These are phyloP conservation scores for Arctopsyche grandis DNA, from an alignment of 1,140 invertebrate genomes.

Conservation along the genomic window DNA sequence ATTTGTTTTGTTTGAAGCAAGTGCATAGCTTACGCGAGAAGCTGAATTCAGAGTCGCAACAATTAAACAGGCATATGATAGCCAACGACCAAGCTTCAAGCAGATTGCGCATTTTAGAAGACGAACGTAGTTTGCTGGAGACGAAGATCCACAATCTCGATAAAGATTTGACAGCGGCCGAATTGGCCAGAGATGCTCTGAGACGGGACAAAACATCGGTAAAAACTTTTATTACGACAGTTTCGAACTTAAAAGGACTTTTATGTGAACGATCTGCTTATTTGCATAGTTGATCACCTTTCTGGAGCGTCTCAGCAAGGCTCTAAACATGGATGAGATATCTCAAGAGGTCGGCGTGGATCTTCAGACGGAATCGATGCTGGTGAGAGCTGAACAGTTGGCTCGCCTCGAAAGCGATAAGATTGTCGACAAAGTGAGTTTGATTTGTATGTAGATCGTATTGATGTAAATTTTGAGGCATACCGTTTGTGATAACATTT, in stretches of 20 bases:
- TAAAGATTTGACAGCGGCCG: slow-evolving; percentile 72
- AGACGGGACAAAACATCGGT: slow-evolving; percentile 75
- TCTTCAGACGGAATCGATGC: slow-evolving; percentile 79
- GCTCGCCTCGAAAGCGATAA: slow-evolving; percentile 81
- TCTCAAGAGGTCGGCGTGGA: slow-evolving; percentile 81
- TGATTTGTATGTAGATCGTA: neutral
- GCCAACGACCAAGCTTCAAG: slow-evolving; percentile 71
- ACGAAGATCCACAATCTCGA: slow-evolving; percentile 77
- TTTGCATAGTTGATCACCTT: slow-evolving; percentile 75
- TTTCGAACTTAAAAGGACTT: neutral
- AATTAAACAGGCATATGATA: slow-evolving; percentile 72
- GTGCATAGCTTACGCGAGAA: slow-evolving; percentile 76
- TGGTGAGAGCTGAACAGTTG: slow-evolving; percentile 80
- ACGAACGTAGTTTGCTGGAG: slow-evolving; percentile 74
- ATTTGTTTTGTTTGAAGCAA: slow-evolving; percentile 66
- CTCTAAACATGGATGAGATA: slow-evolving; percentile 80
- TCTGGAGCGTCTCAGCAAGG: slow-evolving; percentile 76
- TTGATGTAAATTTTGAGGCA: neutral
- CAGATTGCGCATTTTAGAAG: slow-evolving; percentile 73
- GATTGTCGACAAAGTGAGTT: slow-evolving; percentile 77
- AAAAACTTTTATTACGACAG: slow-evolving; percentile 51
- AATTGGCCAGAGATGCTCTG: slow-evolving; percentile 72
- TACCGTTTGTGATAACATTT: slow-evolving; percentile 39
- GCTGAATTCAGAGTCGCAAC: slow-evolving; percentile 70
- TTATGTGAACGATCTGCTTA: neutral